Conservation (phyloP, 2,888 invertebrate genomes). For the Apoda limacodes region DNA sequence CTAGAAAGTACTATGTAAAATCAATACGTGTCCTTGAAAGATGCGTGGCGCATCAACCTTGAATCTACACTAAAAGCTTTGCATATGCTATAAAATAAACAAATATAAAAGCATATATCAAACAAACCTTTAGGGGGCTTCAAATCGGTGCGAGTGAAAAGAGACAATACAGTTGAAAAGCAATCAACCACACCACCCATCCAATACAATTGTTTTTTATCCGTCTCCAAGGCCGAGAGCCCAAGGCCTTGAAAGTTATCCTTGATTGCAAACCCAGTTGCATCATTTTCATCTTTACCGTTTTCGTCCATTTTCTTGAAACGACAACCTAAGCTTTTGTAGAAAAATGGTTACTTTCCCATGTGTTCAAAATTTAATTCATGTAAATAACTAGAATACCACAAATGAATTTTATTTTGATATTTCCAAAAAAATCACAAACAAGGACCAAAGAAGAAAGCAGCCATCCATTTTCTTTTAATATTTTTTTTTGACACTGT, state of each 20-base stretch:
- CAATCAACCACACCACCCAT: constrained; percentile 89
- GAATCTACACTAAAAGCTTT: constrained; percentile 19
- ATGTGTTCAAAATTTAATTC: too few species aligned
- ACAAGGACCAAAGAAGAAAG: too few species aligned
- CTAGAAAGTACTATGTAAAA: too few species aligned
- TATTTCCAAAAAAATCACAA: too few species aligned
- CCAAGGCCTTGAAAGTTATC: constrained; percentile 23
- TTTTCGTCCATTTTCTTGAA: constrained; percentile 15
- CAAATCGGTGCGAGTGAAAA: constrained; percentile 83
- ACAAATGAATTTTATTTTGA: background rate
- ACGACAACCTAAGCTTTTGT: too few species aligned
- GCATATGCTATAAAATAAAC: constrained; percentile 10
- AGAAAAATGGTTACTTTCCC: too few species aligned
- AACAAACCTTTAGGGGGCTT: constrained; percentile 72
- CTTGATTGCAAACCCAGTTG: constrained; percentile 20
- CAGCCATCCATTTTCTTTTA: too few species aligned
- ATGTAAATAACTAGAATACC: too few species aligned
- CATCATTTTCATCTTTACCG: constrained; percentile 21
- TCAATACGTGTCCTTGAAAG: constrained; percentile 17
- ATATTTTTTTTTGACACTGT: too few species aligned
- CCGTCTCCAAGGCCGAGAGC: constrained; percentile 23
- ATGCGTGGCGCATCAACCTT: constrained; percentile 32
- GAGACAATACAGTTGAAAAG: constrained; percentile 87
- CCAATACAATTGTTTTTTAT: constrained; percentile 74
- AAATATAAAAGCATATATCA: constrained; percentile 9